These are phyloP conservation scores for Schmidtea mediterranea DNA, from an alignment of 1,140 invertebrate species.

Conservation along the genomic window DNA sequence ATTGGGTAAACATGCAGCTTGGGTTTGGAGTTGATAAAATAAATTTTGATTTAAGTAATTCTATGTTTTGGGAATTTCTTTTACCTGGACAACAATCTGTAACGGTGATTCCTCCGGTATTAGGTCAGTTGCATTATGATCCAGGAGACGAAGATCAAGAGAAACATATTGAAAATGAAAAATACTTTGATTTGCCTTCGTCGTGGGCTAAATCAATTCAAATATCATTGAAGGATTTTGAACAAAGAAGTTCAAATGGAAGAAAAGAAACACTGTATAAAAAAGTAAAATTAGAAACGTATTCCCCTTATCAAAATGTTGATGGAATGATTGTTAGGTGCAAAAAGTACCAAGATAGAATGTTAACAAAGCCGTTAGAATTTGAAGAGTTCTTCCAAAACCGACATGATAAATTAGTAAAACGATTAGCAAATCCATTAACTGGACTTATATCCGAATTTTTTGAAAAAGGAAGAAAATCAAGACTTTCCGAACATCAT, in stretches of 20 bases:
- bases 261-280: slow-evolving; percentile 44
- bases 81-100: slow-evolving; percentile 12
- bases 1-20: slow-evolving; percentile 48
- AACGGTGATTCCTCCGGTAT: background rate
- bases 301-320: slow-evolving; percentile 40
- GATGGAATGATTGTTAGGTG: slow-evolving; percentile 43
- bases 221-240: slow-evolving; percentile 39
- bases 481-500: slow-evolving; percentile 32
- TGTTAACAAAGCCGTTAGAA: slow-evolving; percentile 31
- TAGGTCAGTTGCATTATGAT: background rate
- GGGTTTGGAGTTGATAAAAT: slow-evolving; percentile 17
- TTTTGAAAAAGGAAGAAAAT: slow-evolving; percentile 18
- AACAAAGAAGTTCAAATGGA: slow-evolving; percentile 42
- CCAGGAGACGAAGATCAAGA: slow-evolving; percentile 17
- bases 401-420: slow-evolving; percentile 37
- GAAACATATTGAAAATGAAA: slow-evolving; percentile 28
- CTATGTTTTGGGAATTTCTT: slow-evolving; percentile 26
- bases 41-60: slow-evolving; percentile 25
- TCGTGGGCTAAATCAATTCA: slow-evolving; percentile 46
- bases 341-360: slow-evolving; percentile 39
- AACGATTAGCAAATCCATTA: slow-evolving; percentile 33
- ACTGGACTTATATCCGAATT: slow-evolving; percentile 35
- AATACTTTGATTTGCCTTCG: slow-evolving; percentile 41
- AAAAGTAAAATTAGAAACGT: slow-evolving; percentile 43
- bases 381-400: slow-evolving; percentile 43